Conservation (phyloP, 1,140 invertebrate species). For the Whitmania pigra region DNA sequence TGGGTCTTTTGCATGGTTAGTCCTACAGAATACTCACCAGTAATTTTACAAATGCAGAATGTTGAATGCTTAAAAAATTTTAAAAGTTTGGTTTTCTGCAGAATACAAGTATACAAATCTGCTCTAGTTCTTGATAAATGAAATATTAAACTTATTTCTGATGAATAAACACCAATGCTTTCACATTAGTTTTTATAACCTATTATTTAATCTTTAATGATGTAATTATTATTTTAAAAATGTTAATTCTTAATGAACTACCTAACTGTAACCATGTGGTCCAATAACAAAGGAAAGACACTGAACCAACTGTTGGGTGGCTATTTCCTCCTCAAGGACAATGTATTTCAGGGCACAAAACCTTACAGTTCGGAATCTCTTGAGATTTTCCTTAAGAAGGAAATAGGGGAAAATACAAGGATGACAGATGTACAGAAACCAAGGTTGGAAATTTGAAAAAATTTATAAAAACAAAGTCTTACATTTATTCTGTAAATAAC, state of each 20-base stretch:
- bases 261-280: background rate
- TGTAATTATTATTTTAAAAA: too few species aligned
- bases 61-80: background rate
- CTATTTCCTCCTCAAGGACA: constrained; percentile 82
- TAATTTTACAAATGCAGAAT: background rate
- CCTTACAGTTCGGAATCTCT: constrained; percentile 74
- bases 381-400: constrained; percentile 72
- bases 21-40: constrained; percentile 25
- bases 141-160: too few species aligned
- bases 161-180: too few species aligned
- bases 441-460: constrained; percentile 45
- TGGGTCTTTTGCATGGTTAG: constrained; percentile 48
- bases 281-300: constrained; percentile 40
- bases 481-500: too few species aligned
- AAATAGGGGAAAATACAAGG: constrained; percentile 64
- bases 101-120: too few species aligned
- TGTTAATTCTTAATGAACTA: too few species aligned
- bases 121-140: too few species aligned
- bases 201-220: too few species aligned
- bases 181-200: too few species aligned
- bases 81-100: too few species aligned
- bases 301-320: constrained; percentile 54
- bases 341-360: constrained; percentile 69
- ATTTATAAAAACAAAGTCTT: too few species aligned
- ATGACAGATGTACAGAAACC: constrained; percentile 75